Evolutionary conservation across 1,140 invertebrate genomes (phyloP), one percentile per base, ranked within the genome.

Genomic region (Drosophila azteca): DNA sequence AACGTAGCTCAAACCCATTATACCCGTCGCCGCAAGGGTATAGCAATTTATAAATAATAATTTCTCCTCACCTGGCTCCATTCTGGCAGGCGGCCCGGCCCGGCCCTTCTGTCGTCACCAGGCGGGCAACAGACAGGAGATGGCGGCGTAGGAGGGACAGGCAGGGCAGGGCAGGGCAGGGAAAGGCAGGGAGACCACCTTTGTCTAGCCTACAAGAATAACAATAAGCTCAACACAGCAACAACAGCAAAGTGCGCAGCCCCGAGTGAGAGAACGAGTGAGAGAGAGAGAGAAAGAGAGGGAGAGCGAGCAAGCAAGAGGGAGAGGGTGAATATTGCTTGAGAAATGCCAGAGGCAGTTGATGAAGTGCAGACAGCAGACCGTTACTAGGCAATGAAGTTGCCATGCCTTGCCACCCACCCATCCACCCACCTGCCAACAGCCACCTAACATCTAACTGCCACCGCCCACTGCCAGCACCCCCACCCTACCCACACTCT

Each of bases 21-120:
- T 13, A 13, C 35, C 35, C 35, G 17, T 5, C 3, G 1, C 35
- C 13, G 11, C 35, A 3, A 39, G 35, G 11, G 35, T 39, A 13
- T 1, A 39, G 35, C 35, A 39, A 59, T 64, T 64, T 64, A 64
- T 64, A 60, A 60, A 60, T 64, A 64, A 64, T 64, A 59, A 64
- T 64, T 64, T 64, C 35, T 64, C 43, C 54, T 17, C 29, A 43
- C 20, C 43, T 39, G 20, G 20, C 20, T 46, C 55, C 35, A 39
- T 13, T 13, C 35, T 5, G 11, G 35, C 11, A 11, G 35, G 35
- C 31, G 8, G 31, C 0, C 35, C 9, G 1, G 35, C 29, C 54
- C 17, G 26, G 11, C 11, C 9, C 43, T 46, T 35, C 29, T 63
- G 61, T 44, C 29, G 41, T 46, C 43, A 22, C 54, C 26, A 35